Evolutionary conservation across 2,888 invertebrate genomes (phyloP).

Genomic region (Yponomeuta evonymella): DNA sequence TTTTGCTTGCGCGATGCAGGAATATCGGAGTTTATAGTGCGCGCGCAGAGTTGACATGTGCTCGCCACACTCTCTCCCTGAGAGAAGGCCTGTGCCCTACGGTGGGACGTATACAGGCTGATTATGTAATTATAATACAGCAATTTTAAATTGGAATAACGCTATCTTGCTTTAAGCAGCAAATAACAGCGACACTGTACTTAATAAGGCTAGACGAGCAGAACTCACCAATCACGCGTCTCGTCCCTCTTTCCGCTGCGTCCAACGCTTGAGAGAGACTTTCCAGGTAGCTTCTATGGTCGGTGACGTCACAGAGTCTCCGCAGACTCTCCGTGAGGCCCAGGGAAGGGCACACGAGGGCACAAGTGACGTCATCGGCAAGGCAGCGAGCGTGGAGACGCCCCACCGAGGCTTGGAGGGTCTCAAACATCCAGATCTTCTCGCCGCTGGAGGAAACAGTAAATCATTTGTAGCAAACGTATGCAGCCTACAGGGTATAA

Average conservation of each 20-base stretch:
- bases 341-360: slow-evolving; percentile 40
- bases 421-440: slow-evolving; percentile 58
- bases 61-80: too few species aligned
- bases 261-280: slow-evolving; percentile 25
- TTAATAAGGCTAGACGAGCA: too few species aligned
- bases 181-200: too few species aligned
- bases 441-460: slow-evolving; percentile 44
- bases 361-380: slow-evolving; percentile 31
- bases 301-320: slow-evolving; percentile 24
- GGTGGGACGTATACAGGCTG: too few species aligned
- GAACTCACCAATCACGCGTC: slow-evolving; percentile 35
- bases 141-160: too few species aligned
- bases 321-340: slow-evolving; percentile 30
- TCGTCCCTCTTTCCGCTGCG: slow-evolving; percentile 18
- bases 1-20: too few species aligned
- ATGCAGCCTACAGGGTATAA: too few species aligned
- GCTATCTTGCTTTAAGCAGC: too few species aligned
- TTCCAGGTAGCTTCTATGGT: slow-evolving; percentile 26
- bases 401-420: slow-evolving; percentile 32
- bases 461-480: neutral
- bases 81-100: too few species aligned
- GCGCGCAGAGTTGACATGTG: too few species aligned
- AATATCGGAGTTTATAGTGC: too few species aligned
- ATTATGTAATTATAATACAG: too few species aligned
- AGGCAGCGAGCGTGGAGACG: slow-evolving; percentile 35